phyloP scores from a whole-genome alignment of 1,140 invertebrate genomes.

The Temnothorax nylanderi region DNA sequence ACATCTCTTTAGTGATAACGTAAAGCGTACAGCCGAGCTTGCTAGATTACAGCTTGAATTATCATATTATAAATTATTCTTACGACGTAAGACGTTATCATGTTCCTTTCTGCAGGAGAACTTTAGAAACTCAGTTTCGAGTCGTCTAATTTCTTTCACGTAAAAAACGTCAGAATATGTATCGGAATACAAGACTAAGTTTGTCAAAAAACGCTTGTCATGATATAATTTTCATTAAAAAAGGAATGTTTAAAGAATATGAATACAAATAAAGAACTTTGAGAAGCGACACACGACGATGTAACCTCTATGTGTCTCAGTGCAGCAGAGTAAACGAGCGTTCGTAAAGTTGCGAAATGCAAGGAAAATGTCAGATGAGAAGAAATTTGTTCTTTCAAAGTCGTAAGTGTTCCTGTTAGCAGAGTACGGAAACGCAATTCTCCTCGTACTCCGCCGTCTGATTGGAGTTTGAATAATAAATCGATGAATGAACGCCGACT shows the following conservation, averaged over 20 bases:
- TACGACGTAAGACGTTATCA: conserved; percentile 19
- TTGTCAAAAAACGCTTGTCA: neutral
- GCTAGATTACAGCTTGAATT: conserved; percentile 35
- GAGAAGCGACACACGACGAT: neutral
- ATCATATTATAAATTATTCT: conserved; percentile 42
- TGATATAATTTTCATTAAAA: neutral
- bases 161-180: neutral
- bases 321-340: neutral
- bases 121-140: neutral
- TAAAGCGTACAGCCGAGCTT: neutral
- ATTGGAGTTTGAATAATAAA: conserved; percentile 61
- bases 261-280: neutral
- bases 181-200: neutral
- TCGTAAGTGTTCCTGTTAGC: conserved; percentile 43
- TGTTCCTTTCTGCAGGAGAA: neutral
- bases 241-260: neutral
- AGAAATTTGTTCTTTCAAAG: conserved; percentile 52
- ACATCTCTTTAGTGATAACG: conserved; percentile 6
- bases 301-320: neutral
- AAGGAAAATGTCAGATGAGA: conserved; percentile 21
- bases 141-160: neutral
- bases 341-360: conserved; percentile 22
- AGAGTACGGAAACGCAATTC: conserved; percentile 23
- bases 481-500: conserved; percentile 40
- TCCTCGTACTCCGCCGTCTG: neutral